A percentile compares a stretch with the other conserved stretches of the same genome.
Conservation (phyloP, 2,113 vertebrate species). For the Archocentrus centrarchus region DNA sequence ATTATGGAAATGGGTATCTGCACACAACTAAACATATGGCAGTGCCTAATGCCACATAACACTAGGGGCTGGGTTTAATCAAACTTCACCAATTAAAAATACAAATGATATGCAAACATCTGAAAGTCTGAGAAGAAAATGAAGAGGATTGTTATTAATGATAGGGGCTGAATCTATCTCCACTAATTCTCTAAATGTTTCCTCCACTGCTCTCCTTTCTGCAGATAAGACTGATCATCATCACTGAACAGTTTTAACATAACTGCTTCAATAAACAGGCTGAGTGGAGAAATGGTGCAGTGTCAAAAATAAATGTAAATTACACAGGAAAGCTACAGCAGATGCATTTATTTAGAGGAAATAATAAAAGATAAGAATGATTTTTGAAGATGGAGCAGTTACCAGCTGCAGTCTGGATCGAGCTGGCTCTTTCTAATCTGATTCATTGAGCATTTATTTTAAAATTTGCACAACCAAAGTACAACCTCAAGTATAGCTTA, state of each 20-base stretch:
- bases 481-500: neutral
- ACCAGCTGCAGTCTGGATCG: neutral
- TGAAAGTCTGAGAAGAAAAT: conserved; percentile 79
- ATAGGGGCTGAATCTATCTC: conserved; percentile 72
- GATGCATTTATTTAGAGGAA: neutral
- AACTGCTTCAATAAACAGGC: conserved; percentile 55
- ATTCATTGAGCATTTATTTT: neutral
- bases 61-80: conserved; percentile 85
- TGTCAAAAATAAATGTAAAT: conserved; percentile 24
- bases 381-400: neutral
- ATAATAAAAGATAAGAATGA: neutral
- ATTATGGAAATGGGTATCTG: conserved; percentile 83
- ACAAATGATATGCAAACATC: conserved; percentile 84
- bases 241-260: conserved; percentile 35
- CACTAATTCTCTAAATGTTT: conserved; percentile 71
- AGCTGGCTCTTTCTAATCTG: neutral
- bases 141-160: conserved; percentile 79
- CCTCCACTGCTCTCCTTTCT: conserved; percentile 57
- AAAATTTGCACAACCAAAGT: neutral
- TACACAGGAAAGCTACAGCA: neutral
- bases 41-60: conserved; percentile 81
- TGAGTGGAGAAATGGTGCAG: conserved; percentile 16
- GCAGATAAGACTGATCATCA: conserved; percentile 65
- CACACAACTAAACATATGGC: conserved; percentile 80
- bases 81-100: conserved; percentile 84